phyloP scores from a whole-genome alignment of 2,797 vertebrate species.

The Zalophus californianus region DNA sequence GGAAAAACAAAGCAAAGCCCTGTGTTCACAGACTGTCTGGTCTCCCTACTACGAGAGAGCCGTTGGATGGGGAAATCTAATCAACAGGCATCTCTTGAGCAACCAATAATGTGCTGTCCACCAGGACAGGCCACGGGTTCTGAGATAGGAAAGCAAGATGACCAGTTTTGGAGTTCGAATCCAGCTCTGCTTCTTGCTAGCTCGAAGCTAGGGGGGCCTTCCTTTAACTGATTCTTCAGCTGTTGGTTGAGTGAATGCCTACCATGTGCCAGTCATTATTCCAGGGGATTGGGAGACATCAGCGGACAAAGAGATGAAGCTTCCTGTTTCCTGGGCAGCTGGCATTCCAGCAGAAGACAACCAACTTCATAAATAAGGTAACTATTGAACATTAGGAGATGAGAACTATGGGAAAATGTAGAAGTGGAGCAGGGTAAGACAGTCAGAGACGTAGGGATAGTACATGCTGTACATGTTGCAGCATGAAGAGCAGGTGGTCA shows the following conservation, averaged over 20 bases:
- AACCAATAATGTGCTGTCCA: background rate
- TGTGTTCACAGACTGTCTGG: background rate
- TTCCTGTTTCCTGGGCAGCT: background rate
- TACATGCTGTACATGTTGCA: accelerated
- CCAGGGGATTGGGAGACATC: background rate
- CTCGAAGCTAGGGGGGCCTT: background rate
- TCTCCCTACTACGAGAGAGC: background rate
- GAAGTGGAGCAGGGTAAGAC: background rate
- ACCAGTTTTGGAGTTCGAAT: background rate
- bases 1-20: background rate
- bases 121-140: background rate
- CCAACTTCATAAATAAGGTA: background rate
- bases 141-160: background rate
- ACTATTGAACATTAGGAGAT: background rate
- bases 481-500: background rate
- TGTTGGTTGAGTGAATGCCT: background rate
- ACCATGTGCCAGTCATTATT: background rate
- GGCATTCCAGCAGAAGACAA: background rate
- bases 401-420: background rate
- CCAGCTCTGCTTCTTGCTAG: background rate
- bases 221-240: background rate
- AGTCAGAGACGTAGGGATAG: background rate
- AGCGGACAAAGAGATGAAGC: background rate
- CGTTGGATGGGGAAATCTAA: background rate
- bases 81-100: background rate